These are phyloP conservation scores for Garra rufa DNA, from an alignment of 2,113 vertebrate species.

Conservation along the genomic window DNA sequence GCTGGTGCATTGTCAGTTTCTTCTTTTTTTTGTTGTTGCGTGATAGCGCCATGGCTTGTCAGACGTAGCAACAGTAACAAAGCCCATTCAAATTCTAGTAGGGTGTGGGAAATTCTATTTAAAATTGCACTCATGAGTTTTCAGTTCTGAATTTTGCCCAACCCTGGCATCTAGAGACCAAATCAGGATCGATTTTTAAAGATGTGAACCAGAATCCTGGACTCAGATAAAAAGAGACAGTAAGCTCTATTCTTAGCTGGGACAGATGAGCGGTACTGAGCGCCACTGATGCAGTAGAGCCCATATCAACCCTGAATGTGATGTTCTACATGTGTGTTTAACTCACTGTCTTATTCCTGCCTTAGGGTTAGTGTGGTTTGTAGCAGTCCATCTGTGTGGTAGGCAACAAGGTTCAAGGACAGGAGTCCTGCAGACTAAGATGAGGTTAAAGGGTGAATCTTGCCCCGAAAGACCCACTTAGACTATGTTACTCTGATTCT, in stretches of 20 bases:
- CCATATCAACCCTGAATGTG: conserved; percentile 50
- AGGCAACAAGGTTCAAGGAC: conserved; percentile 61
- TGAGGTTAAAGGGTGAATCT: conserved; percentile 58
- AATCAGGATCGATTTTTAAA: not conserved
- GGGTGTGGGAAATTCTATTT: not conserved
- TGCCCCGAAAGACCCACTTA: conserved; percentile 43
- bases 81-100: not conserved
- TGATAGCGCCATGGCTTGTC: no score
- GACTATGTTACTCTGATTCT: conserved; percentile 52
- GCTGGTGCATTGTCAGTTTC: no score
- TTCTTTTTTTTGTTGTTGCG: no score
- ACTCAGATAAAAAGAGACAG: conserved; percentile 14
- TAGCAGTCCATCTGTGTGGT: conserved; percentile 48
- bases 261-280: conserved; percentile 55
- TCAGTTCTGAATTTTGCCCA: conserved; percentile 3
- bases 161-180: not conserved
- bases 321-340: conserved; percentile 54
- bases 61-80: no score
- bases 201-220: not conserved
- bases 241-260: conserved; percentile 50
- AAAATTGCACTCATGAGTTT: not conserved
- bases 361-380: conserved; percentile 53
- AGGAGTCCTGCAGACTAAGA: conserved; percentile 43
- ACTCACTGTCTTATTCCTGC: conserved; percentile 43
- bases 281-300: conserved; percentile 50